Evolutionary conservation across 2,113 vertebrate genomes (phyloP).

Genomic region (Nycticorax nycticorax): DNA sequence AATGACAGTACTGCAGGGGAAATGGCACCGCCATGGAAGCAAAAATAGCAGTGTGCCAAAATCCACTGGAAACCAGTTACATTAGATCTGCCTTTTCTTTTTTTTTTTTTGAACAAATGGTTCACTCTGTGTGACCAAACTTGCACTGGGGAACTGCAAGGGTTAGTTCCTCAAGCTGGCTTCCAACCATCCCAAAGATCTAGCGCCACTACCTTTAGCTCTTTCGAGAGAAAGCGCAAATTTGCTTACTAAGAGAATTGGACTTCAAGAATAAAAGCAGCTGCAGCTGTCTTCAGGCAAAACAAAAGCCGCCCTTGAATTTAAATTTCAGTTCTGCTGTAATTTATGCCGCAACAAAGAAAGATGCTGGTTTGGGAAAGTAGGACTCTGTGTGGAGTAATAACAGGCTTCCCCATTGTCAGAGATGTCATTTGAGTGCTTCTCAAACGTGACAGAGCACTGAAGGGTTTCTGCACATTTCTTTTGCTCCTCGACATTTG

Average conservation of each 20-base stretch:
- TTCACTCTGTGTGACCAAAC: background rate
- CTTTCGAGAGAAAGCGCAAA: conserved; percentile 8
- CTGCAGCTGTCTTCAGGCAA: conserved; percentile 59
- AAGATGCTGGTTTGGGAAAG: conserved; percentile 56
- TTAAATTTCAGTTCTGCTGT: conserved; percentile 43
- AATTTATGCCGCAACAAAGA: conserved; percentile 45
- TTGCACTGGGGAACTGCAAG: background rate
- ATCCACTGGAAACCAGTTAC: background rate
- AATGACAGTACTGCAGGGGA: background rate
- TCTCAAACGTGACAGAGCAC: conserved; percentile 11
- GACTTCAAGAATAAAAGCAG: conserved; percentile 51
- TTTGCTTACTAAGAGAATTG: conserved; percentile 59
- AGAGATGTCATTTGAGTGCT: background rate
- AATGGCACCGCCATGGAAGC: background rate
- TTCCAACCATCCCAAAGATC: background rate
- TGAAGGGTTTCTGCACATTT: background rate
- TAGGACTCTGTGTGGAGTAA: conserved; percentile 43
- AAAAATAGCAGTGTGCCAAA: background rate
- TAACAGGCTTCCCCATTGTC: conserved; percentile 64
- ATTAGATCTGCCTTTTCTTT: background rate
- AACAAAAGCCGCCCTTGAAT: conserved; percentile 64
- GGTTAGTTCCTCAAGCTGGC: background rate
- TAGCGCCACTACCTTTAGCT: conserved; percentile 26
- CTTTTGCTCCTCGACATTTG: background rate
- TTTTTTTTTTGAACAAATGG: background rate